A percentile compares a stretch with the other conserved stretches of the same genome.
Evolutionary conservation across 1,140 invertebrate genomes (phyloP).

Genomic region (Akabosia matsudoensis): DNA sequence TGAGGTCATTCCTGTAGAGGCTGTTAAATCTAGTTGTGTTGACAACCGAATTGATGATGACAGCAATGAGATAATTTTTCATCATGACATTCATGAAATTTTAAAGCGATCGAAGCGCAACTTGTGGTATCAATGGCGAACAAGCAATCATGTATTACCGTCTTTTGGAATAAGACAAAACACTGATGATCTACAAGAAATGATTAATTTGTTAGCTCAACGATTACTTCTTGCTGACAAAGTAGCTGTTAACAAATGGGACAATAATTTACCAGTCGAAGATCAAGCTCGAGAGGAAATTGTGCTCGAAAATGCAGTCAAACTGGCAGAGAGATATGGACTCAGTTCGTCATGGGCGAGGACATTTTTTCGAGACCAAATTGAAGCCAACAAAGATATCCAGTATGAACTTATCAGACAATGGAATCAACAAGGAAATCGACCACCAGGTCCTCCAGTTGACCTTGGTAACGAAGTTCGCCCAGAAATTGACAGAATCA

Average conservation of each 20-base stretch:
- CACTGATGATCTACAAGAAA: too few species aligned
- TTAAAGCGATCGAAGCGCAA: background rate
- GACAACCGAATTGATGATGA: background rate
- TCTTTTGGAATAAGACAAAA: too few species aligned
- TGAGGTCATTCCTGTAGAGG: background rate
- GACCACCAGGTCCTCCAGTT: slow-evolving; percentile 25
- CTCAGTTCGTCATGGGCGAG: slow-evolving; percentile 20
- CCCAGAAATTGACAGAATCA: slow-evolving; percentile 29
- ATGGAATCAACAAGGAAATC: slow-evolving; percentile 8
- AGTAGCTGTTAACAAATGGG: slow-evolving; percentile 33
- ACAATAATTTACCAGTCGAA: slow-evolving; percentile 24
- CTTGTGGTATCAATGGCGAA: slow-evolving; percentile 3
- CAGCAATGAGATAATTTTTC: background rate
- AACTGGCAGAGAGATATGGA: background rate
- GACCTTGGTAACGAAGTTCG: slow-evolving; percentile 26
- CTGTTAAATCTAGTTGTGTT: background rate
- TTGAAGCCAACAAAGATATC: slow-evolving; percentile 37
- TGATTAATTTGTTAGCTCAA: slow-evolving; percentile 14
- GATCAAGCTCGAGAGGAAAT: slow-evolving; percentile 32
- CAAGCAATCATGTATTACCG: too few species aligned
- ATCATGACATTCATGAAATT: background rate
- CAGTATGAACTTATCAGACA: slow-evolving; percentile 18
- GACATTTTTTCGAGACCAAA: slow-evolving; percentile 32
- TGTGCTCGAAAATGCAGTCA: slow-evolving; percentile 20
- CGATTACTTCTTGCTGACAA: slow-evolving; percentile 27